Evolutionary conservation across 2,797 vertebrate species (phyloP), one percentile per base, ranked within the genome.

Genomic region (Lindbergichthys nudifrons): DNA sequence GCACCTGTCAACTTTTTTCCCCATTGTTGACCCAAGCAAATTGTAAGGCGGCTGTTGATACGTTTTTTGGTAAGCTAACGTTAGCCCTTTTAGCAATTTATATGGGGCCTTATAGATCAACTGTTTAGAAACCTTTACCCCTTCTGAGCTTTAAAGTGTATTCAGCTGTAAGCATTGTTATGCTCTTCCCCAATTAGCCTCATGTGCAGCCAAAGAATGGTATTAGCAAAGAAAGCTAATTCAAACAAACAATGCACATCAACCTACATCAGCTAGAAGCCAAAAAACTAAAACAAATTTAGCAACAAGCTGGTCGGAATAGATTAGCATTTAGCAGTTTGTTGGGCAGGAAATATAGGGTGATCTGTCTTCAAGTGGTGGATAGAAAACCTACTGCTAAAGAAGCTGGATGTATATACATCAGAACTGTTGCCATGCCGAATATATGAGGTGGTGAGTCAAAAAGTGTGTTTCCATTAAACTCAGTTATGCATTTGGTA

Each of bases 401-500:
- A 12, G 8, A 14, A 32, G 13, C 46, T 46, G 39, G 8, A 50
- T 23, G 8, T 43, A 42, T 42, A 62, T 16, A 60, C 8, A 41
- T 26, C 26, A 26, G 26, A 26, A 26, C 4, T 26, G 4, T 26
- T 26, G 26, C 26, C 26, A 26, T 2, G 41, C 46, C 14, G 36
- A 23, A 52, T 57, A 8, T 8, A 26, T 59, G 8, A 39, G 13
- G 19, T 66, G 50, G 48, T 16, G 18, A 21, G 11, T 26, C 1
- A 26, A 26, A 26, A 26, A 26, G 36, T 30, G 30, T 53, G 10
- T 52, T 68, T 70, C 67, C 19, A 67, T 23, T 18, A 18, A 42
- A 79, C 70, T 70, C 42, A 66, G 12, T 50, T n/a, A 3, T 19
- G 32, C 4, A 60, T 13, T 48, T 54, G 11, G 10, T 45, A 16